Percentiles rank a stretch among this genome's conserved stretches.
Evolutionary conservation across 1,140 invertebrate genomes (phyloP).

Genomic region (Drosophila nikananu): DNA sequence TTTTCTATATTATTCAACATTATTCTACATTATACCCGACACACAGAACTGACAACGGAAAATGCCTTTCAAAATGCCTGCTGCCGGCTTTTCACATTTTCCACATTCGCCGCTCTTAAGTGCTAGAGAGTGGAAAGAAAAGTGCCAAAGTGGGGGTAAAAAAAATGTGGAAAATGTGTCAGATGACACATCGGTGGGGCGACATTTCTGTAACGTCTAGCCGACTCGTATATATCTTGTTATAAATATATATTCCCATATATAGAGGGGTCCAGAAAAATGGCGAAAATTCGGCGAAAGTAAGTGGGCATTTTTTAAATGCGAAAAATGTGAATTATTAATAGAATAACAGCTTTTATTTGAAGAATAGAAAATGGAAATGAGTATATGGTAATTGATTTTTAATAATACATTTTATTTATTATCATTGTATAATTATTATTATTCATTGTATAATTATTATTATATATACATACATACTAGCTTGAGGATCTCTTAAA

Average conservation of each 20-base stretch:
- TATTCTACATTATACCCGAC: constrained; percentile 24
- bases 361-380: too few relatives aligned
- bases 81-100: constrained; percentile 21
- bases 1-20: constrained; percentile 21
- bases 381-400: neutral
- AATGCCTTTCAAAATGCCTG: constrained; percentile 53
- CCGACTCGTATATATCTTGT: neutral
- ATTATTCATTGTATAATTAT: neutral
- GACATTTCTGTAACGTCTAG: constrained; percentile 39
- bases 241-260: constrained; percentile 29
- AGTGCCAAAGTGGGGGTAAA: constrained; percentile 16
- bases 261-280: constrained; percentile 4
- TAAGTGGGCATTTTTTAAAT: neutral
- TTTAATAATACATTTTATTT: too few relatives aligned
- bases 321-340: neutral
- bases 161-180: constrained; percentile 40
- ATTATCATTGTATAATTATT: neutral
- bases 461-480: too few relatives aligned
- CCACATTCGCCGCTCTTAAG: constrained; percentile 37
- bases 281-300: constrained; percentile 23
- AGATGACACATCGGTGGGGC: constrained; percentile 20
- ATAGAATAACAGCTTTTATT: too few relatives aligned
- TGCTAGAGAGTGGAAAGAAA: constrained; percentile 26
- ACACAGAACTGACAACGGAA: constrained; percentile 53
- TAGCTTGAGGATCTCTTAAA: neutral